Conservation (phyloP, 2,113 vertebrate species). For the Chelonoidis abingdonii region DNA sequence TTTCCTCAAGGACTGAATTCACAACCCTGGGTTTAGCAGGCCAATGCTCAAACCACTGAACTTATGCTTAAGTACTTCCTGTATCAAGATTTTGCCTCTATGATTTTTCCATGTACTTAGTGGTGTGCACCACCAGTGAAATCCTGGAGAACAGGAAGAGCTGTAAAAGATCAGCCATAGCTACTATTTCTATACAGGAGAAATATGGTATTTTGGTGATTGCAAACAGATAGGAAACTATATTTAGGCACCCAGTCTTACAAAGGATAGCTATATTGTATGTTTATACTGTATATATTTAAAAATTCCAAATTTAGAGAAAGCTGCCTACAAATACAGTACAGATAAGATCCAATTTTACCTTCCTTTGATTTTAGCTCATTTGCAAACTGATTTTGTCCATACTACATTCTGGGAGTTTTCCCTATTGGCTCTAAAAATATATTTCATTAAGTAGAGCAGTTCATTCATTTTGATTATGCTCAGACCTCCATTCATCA, state of each 20-base stretch:
- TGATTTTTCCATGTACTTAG: background rate
- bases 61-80: background rate
- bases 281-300: background rate
- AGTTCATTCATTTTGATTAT: slow-evolving; percentile 40
- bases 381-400: background rate
- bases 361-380: background rate
- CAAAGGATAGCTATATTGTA: background rate
- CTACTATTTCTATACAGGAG: background rate
- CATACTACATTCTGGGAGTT: background rate
- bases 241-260: background rate
- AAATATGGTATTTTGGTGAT: background rate
- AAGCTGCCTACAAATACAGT: background rate
- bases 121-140: background rate
- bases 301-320: background rate
- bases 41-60: background rate
- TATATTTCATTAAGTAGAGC: slow-evolving; percentile 7
- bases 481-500: slow-evolving; percentile 19
- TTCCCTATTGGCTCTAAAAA: background rate
- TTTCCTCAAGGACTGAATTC: too few relatives aligned
- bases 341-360: background rate
- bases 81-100: background rate
- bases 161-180: background rate
- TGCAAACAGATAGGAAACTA: background rate
- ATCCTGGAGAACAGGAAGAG: background rate
- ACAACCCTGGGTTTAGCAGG: too few relatives aligned